phyloP scores from a whole-genome alignment of 2,113 vertebrate genomes.

The Gnathonemus echidnorhynchus region DNA sequence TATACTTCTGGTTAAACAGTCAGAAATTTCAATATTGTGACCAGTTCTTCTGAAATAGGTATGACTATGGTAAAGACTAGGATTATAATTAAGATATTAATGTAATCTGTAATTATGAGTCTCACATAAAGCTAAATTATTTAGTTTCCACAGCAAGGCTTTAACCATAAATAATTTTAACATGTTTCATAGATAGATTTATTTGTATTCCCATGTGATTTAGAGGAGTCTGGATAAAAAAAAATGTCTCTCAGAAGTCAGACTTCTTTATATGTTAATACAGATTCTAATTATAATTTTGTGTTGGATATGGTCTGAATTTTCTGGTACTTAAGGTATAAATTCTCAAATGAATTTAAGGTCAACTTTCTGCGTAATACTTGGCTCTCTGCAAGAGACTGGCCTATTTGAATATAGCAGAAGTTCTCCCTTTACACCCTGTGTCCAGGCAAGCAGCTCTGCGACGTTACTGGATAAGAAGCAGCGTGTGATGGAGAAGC shows the following conservation, averaged over 20 bases:
- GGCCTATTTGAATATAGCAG: not conserved
- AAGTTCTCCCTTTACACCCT: not conserved
- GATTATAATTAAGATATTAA: not conserved
- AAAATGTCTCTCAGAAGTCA: not conserved
- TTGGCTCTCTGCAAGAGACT: not conserved
- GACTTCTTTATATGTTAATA: not conserved
- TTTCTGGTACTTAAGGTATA: not conserved
- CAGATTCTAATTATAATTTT: not conserved
- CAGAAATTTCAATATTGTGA: not conserved
- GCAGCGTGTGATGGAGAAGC: slow-evolving; percentile 66
- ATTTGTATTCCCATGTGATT: not conserved
- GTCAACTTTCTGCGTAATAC: not conserved
- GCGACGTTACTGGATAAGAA: slow-evolving; percentile 63
- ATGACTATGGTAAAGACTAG: not conserved
- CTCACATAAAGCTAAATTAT: not conserved
- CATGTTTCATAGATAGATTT: not conserved
- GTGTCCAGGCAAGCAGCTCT: slow-evolving; percentile 46
- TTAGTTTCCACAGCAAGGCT: not conserved
- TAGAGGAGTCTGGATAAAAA: not conserved
- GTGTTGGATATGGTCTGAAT: not conserved
- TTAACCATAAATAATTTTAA: not conserved
- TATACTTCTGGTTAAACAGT: not conserved
- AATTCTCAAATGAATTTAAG: not conserved
- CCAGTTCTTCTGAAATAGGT: not conserved
- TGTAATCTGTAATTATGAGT: not conserved